phyloP scores from a whole-genome alignment of 2,113 vertebrate genomes.

The Falcunculus frontatus region DNA sequence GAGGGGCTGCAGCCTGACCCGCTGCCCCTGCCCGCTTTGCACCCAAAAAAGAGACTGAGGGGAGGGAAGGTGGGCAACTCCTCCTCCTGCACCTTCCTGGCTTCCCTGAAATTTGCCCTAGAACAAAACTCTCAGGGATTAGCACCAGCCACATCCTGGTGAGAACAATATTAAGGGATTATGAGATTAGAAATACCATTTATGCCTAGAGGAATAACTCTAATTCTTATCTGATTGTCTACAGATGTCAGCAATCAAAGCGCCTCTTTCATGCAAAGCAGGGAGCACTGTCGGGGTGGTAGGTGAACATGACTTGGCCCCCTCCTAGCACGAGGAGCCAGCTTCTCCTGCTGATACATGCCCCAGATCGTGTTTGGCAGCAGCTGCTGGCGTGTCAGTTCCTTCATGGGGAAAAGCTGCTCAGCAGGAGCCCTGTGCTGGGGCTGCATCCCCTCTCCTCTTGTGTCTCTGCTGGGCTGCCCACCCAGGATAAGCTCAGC shows the following conservation, averaged over 20 bases:
- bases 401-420: not conserved
- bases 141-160: not conserved
- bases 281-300: not conserved
- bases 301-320: not conserved
- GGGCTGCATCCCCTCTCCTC: not conserved
- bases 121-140: conserved; percentile 46
- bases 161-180: conserved; percentile 60
- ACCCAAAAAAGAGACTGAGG: fast-evolving
- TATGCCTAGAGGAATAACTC: conserved; percentile 35
- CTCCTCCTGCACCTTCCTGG: not conserved
- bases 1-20: not conserved
- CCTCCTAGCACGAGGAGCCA: not conserved
- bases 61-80: not conserved
- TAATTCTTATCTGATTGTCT: conserved; percentile 60
- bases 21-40: not conserved
- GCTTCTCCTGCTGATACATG: not conserved
- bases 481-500: not conserved
- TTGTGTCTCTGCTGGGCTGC: not conserved
- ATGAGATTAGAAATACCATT: conserved; percentile 61
- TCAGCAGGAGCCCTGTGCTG: not conserved
- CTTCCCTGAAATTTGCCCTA: not conserved
- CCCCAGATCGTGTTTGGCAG: not conserved
- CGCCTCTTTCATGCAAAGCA: not conserved
- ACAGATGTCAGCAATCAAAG: conserved; percentile 57
- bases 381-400: fast-evolving